Percentiles rank a stretch among this genome's conserved stretches.
Conservation (phyloP, 2,797 vertebrate genomes). For the Sphenodon punctatus region DNA sequence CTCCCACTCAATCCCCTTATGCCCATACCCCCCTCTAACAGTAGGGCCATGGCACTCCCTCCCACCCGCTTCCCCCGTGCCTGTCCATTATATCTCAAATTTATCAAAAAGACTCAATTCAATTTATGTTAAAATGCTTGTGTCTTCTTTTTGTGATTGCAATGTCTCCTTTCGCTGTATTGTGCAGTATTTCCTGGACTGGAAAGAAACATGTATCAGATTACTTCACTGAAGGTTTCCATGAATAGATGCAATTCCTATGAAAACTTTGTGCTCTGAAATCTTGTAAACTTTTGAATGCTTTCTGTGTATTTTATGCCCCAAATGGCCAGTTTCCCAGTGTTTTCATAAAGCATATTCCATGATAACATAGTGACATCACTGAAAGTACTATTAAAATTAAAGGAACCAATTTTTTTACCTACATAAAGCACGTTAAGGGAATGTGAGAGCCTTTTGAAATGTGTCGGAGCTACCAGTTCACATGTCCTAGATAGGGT, state of each 20-base stretch:
- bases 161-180: conserved; percentile 1
- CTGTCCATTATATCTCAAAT: too few species aligned
- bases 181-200: too few species aligned
- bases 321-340: background rate
- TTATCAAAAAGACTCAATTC: background rate
- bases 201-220: background rate
- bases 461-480: background rate
- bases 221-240: background rate
- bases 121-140: background rate
- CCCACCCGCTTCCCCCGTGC: too few species aligned
- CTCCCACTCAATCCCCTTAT: too few species aligned
- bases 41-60: too few species aligned
- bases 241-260: background rate
- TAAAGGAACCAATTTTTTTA: background rate
- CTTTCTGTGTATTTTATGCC: background rate
- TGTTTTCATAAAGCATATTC: background rate
- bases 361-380: background rate
- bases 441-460: conserved; percentile 1
- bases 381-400: background rate
- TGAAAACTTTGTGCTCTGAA: background rate
- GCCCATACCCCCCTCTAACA: too few species aligned
- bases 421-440: background rate
- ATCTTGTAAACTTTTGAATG: background rate
- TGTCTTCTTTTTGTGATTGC: background rate
- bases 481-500: too few species aligned